These are phyloP conservation scores for Micromussa lordhowensis DNA, from an alignment of 92 coral and sea anemone species.

Conservation along the genomic window DNA sequence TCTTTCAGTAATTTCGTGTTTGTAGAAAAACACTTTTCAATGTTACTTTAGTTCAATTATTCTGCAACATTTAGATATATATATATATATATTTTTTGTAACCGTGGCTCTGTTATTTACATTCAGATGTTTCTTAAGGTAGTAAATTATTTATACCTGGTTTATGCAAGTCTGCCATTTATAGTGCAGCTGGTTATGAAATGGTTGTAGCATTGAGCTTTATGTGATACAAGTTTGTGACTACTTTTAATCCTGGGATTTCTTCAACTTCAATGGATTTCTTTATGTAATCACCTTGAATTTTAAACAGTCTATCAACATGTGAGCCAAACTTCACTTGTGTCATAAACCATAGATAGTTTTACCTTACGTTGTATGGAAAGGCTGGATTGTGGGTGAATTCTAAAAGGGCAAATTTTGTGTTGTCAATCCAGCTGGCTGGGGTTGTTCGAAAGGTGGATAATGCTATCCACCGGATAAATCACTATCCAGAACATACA, in stretches of 20 bases:
- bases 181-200: neutral
- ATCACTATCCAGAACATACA: too few relatives aligned
- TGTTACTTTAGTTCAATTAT: neutral
- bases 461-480: too few relatives aligned
- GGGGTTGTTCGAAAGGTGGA: too few relatives aligned
- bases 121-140: neutral
- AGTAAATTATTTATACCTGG: slow-evolving; percentile 21
- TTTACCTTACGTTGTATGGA: too few relatives aligned
- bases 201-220: neutral
- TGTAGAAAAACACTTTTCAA: neutral
- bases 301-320: too few relatives aligned
- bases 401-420: too few relatives aligned
- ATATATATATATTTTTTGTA: neutral
- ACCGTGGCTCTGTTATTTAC: neutral
- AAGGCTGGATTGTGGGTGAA: too few relatives aligned
- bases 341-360: too few relatives aligned
- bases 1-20: neutral
- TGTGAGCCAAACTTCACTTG: too few relatives aligned
- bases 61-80: neutral
- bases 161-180: neutral
- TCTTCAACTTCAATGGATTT: neutral
- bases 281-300: too few relatives aligned
- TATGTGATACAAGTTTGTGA: neutral
- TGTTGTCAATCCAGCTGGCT: too few relatives aligned
- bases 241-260: neutral